Conservation (phyloP, 2,888 invertebrate genomes). For the Drosophila villosipedis region DNA sequence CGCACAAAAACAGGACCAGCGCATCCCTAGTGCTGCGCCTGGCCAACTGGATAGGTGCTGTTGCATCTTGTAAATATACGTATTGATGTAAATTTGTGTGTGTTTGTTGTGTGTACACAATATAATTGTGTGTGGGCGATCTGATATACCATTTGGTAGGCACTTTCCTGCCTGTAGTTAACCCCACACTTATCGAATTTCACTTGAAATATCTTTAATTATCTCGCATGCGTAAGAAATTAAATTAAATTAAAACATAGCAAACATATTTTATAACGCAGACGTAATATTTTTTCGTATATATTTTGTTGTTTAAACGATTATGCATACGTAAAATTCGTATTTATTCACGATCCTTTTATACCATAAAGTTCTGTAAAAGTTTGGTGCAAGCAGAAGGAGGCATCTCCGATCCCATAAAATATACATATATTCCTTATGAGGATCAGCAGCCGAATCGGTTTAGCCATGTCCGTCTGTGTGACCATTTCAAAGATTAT, state of each 20-base stretch:
- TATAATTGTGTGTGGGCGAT: conserved; percentile 8
- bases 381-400: neutral
- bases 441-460: neutral
- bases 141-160: conserved; percentile 8
- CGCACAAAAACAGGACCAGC: conserved; percentile 1
- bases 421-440: neutral
- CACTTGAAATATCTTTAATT: neutral
- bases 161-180: neutral
- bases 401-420: neutral
- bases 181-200: neutral
- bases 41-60: conserved; percentile 6
- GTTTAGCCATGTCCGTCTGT: neutral
- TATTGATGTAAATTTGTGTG: neutral
- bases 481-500: neutral
- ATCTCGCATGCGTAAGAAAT: no score
- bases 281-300: neutral
- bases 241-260: no score
- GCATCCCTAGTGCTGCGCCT: neutral
- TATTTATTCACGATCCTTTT: neutral
- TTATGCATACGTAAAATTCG: neutral
- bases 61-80: conserved; percentile 38
- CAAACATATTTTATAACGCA: neutral
- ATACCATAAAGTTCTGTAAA: neutral
- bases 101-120: conserved; percentile 1
- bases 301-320: neutral